Percentiles rank a stretch among this genome's conserved stretches.
Evolutionary conservation across 2,113 vertebrate species (phyloP).

Genomic region (Arenaria interpres): DNA sequence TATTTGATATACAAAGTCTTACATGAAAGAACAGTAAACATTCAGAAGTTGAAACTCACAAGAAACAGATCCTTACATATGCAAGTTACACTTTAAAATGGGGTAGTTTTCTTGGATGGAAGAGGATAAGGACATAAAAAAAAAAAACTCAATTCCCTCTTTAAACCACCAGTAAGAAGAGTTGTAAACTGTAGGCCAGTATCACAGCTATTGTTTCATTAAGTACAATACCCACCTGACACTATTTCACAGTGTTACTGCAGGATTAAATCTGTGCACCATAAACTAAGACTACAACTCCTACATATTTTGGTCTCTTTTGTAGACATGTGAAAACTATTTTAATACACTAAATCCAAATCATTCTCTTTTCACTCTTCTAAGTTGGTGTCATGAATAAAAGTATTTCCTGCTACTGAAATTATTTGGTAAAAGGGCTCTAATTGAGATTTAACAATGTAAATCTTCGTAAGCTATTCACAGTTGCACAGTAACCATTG

Average conservation of each 20-base stretch:
- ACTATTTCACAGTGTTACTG: not conserved
- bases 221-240: not conserved
- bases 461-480: not conserved
- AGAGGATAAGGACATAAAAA: not conserved
- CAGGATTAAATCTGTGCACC: not conserved
- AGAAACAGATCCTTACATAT: not conserved
- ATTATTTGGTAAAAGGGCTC: not conserved
- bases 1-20: not conserved
- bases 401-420: not conserved
- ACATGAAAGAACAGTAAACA: not conserved
- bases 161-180: not conserved
- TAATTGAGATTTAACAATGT: not conserved
- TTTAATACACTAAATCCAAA: not conserved
- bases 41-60: not conserved
- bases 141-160: not conserved
- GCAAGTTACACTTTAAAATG: not conserved
- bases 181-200: not conserved
- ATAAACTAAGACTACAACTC: not conserved
- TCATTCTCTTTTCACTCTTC: too few relatives aligned
- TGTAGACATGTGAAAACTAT: not conserved
- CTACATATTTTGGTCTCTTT: not conserved
- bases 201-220: not conserved
- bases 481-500: not conserved
- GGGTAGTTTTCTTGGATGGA: fast-evolving
- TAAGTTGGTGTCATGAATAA: not conserved